Conservation (phyloP, 2,113 vertebrate species). For the Cygnus buccinator region DNA sequence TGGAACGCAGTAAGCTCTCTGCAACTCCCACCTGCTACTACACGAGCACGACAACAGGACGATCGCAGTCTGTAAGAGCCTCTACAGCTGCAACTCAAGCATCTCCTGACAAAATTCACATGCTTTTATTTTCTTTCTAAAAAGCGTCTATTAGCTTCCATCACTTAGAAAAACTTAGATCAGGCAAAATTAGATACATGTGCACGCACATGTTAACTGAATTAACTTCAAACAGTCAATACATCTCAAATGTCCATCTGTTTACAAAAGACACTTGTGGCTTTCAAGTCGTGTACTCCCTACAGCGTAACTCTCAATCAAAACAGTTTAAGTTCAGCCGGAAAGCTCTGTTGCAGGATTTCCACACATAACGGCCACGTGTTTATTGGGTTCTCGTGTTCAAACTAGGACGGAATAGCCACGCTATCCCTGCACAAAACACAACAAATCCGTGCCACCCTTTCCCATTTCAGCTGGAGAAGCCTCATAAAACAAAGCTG, state of each 20-base stretch:
- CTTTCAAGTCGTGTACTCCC: slow-evolving; percentile 50
- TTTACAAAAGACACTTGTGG: slow-evolving; percentile 66
- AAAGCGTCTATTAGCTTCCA: slow-evolving; percentile 25
- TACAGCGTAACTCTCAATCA: slow-evolving; percentile 25
- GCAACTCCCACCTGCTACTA: background rate
- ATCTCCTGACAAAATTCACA: background rate
- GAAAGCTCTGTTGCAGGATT: slow-evolving; percentile 43
- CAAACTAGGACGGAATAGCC: slow-evolving; percentile 40
- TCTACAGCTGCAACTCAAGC: background rate
- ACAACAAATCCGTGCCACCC: slow-evolving; percentile 2
- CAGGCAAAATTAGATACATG: slow-evolving; percentile 55
- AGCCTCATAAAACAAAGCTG: slow-evolving; percentile 36
- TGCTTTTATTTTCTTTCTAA: background rate
- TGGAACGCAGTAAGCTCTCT: background rate
- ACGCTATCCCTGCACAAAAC: slow-evolving; percentile 27
- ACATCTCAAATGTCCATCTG: slow-evolving; percentile 53
- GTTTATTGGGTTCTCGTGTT: slow-evolving; percentile 37
- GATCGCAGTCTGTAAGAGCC: background rate
- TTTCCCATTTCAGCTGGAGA: background rate
- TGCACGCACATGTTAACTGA: slow-evolving; percentile 59
- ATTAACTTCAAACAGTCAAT: slow-evolving; percentile 58
- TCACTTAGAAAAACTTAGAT: slow-evolving; percentile 21
- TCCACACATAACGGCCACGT: slow-evolving; percentile 30
- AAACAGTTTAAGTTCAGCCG: slow-evolving; percentile 37
- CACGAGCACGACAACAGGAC: background rate